Evolutionary conservation across 1,140 invertebrate genomes (phyloP), one percentile per base, ranked within the genome.

Genomic region (Drosophila rufa): DNA sequence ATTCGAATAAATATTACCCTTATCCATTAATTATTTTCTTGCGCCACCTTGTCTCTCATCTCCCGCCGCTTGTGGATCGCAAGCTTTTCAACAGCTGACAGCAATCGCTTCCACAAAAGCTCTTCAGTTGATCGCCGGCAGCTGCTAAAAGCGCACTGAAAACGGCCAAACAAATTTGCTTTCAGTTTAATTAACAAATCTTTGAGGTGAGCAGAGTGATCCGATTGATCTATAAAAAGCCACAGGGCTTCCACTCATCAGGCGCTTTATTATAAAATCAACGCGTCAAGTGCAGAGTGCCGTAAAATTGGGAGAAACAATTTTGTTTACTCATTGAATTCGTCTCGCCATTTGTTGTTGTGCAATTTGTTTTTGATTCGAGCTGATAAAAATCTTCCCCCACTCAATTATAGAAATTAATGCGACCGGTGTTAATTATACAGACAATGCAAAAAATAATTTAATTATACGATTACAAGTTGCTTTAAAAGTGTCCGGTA

Each of bases 321-420:
- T 17, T 53, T 75, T 75, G 69, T 75, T 75, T 74, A 61, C 68
- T 74, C 51, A 60, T 56, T 76, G 53, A 46, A 57, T 67, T 76
- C 14, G 33, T 51, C n/a, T 55, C 9, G 22, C 57, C 82, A 64
- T 64, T 71, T 68, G 66, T 62, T 69, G 9, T 38, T 51, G 57
- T 73, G 60, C 33, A 62, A 62, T 55, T 66, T 59, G 42, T 36
- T 59, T 62, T 62, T 30, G 62, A 62, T 64, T 70, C 30, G 56
- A 75, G 67, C 64, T 86, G 75, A 86, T 87, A 59, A 69, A 65
- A 56, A 80, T 64, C 71, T 57, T 19, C 19, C 36, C 25, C 55
- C 45, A 77, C 53, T 57, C 55, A 55, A 65, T 73, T 73, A 73
- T 64, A 40, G 36, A 46, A 46, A 25, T 47, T 57, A 65, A 68